Percentiles rank a stretch among this genome's conserved stretches.
phyloP scores from a whole-genome alignment of 2,888 invertebrate genomes.

The Eumacrocentrus americanus region DNA sequence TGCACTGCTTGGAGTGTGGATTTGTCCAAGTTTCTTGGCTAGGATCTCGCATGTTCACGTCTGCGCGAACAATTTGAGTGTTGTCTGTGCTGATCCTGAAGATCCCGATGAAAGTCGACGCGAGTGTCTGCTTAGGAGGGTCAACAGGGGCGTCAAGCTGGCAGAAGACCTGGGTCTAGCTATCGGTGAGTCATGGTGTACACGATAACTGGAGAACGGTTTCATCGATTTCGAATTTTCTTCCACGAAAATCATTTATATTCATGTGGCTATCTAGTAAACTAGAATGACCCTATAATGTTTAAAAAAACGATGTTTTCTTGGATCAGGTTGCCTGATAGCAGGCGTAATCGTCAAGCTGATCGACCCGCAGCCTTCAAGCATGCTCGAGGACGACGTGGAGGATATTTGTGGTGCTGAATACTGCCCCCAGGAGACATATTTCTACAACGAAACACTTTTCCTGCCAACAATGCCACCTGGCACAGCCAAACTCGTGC shows the following conservation, averaged over 20 bases:
- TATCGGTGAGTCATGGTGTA: slow-evolving; percentile 47
- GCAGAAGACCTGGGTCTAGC: slow-evolving; percentile 58
- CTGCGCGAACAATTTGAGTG: slow-evolving; percentile 51
- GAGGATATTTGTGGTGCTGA: slow-evolving; percentile 54
- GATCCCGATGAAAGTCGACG: slow-evolving; percentile 56
- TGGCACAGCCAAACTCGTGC: slow-evolving; percentile 48
- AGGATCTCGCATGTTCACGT: slow-evolving; percentile 53
- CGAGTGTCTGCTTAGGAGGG: slow-evolving; percentile 53
- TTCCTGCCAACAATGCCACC: slow-evolving; percentile 44
- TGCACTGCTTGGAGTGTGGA: slow-evolving; percentile 50
- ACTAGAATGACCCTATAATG: too few relatives aligned
- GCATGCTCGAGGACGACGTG: slow-evolving; percentile 40
- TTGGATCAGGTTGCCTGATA: slow-evolving; percentile 45
- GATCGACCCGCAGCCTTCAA: slow-evolving; percentile 41
- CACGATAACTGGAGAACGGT: too few relatives aligned
- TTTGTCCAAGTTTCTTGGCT: slow-evolving; percentile 51
- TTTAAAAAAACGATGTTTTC: too few relatives aligned
- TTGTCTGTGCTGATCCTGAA: slow-evolving; percentile 55
- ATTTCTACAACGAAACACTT: slow-evolving; percentile 48
- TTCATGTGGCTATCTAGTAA: too few relatives aligned
- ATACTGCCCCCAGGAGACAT: slow-evolving; percentile 53
- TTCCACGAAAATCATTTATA: too few relatives aligned
- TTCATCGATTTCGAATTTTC: too few relatives aligned
- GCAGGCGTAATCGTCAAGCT: slow-evolving; percentile 51
- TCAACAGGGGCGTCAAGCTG: slow-evolving; percentile 53